Conservation (phyloP, 2,113 vertebrate genomes). For the Murina feae region DNA sequence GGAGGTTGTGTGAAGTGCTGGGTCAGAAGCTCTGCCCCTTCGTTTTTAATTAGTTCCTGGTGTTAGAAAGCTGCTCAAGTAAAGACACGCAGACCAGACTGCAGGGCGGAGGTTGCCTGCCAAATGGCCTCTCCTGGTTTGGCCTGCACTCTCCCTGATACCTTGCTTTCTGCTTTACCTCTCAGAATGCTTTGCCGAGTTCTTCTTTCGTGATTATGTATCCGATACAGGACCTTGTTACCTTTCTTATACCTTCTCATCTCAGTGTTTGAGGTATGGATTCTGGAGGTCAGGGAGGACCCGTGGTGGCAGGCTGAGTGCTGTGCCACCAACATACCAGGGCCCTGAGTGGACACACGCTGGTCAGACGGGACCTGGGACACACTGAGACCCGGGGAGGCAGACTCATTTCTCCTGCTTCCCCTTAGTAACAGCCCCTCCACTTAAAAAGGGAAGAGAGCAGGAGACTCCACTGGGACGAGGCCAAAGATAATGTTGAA, state of each 20-base stretch:
- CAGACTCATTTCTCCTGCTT: neutral
- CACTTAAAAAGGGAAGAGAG: neutral
- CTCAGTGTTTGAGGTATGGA: fast-evolving
- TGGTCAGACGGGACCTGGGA: neutral
- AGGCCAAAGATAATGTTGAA: neutral
- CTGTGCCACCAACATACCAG: neutral
- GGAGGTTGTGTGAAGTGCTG: neutral
- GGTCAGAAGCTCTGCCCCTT: neutral
- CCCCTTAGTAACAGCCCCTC: neutral
- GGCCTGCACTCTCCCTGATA: neutral
- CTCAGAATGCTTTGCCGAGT: neutral
- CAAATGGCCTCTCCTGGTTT: neutral
- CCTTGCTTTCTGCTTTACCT: neutral
- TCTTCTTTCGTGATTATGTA: neutral
- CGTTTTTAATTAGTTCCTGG: neutral
- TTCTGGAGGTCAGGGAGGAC: neutral
- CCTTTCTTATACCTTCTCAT: neutral
- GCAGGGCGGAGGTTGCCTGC: neutral
- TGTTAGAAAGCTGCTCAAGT: neutral
- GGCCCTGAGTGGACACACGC: neutral
- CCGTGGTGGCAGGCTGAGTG: neutral
- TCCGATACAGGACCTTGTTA: neutral
- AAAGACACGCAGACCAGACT: neutral
- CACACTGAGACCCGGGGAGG: neutral
- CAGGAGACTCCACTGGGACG: neutral